A percentile compares a stretch with the other conserved stretches of the same genome.
phyloP scores from a whole-genome alignment of 1,140 invertebrate species.

The Paraescarpia echinospica region DNA sequence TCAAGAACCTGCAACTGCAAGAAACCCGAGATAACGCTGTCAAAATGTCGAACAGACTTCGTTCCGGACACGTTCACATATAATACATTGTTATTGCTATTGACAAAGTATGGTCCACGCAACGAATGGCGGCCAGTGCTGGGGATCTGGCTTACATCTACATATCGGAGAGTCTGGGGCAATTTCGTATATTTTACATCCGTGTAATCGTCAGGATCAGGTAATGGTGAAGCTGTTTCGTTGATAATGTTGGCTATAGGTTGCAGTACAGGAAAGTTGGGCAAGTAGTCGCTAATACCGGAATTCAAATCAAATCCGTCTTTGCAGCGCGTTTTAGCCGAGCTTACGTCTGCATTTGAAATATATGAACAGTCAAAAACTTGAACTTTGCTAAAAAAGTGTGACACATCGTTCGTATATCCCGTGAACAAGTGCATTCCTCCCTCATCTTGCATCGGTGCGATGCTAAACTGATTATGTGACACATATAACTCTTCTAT shows the following conservation, averaged over 20 bases:
- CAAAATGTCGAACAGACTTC: not conserved
- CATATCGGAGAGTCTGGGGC: not conserved
- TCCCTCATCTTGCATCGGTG: not conserved
- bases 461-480: not conserved
- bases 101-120: not conserved
- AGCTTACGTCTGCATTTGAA: not conserved
- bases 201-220: not conserved
- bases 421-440: not conserved
- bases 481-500: not conserved
- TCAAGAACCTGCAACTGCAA: not conserved
- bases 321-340: not conserved
- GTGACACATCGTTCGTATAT: not conserved
- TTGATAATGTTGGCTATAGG: not conserved
- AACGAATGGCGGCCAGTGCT: not conserved
- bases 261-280: not conserved
- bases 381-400: not conserved
- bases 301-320: not conserved
- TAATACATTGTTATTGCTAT: not conserved
- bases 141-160: not conserved
- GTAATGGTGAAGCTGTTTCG: not conserved
- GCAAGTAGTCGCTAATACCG: not conserved
- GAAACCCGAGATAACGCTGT: not conserved
- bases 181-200: not conserved
- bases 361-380: not conserved
- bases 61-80: not conserved